Percentiles rank a stretch among this genome's conserved stretches.
phyloP scores from a whole-genome alignment of 2,797 vertebrate genomes.

The Holocentrus rufus region DNA sequence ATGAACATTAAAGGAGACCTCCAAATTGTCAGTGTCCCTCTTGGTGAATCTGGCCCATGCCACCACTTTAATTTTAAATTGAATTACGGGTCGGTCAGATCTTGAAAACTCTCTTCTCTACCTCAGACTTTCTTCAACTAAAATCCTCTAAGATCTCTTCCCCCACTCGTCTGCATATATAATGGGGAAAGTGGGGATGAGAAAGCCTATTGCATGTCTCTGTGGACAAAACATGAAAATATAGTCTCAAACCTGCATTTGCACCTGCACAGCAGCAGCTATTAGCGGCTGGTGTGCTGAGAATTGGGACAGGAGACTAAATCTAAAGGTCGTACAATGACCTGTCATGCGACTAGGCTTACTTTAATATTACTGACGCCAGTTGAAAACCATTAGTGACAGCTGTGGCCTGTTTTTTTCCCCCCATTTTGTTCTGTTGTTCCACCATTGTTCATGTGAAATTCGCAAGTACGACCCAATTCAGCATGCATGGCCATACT shows the following conservation, averaged over 20 bases:
- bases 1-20: neutral
- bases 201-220: slow-evolving; percentile 19
- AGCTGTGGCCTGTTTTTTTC: no score
- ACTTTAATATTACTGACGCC: no score
- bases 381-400: no score
- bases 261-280: neutral
- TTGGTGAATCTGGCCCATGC: no score
- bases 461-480: no score
- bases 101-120: slow-evolving; percentile 7
- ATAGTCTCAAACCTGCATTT: slow-evolving; percentile 25
- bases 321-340: slow-evolving; percentile 26
- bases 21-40: neutral
- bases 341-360: no score
- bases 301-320: slow-evolving; percentile 33
- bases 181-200: slow-evolving; percentile 21
- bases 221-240: slow-evolving; percentile 41
- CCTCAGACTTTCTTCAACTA: slow-evolving; percentile 15
- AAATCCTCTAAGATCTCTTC: neutral
- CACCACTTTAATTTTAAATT: neutral
- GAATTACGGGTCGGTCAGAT: neutral
- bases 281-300: slow-evolving; percentile 37
- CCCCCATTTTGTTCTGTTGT: no score
- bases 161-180: slow-evolving; percentile 38
- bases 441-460: neutral
- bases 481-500: no score